Percentiles rank a stretch among this genome's conserved stretches.
These are phyloP conservation scores for Perdita meconis DNA, from an alignment of 2,888 invertebrate genomes.

Conservation along the genomic window DNA sequence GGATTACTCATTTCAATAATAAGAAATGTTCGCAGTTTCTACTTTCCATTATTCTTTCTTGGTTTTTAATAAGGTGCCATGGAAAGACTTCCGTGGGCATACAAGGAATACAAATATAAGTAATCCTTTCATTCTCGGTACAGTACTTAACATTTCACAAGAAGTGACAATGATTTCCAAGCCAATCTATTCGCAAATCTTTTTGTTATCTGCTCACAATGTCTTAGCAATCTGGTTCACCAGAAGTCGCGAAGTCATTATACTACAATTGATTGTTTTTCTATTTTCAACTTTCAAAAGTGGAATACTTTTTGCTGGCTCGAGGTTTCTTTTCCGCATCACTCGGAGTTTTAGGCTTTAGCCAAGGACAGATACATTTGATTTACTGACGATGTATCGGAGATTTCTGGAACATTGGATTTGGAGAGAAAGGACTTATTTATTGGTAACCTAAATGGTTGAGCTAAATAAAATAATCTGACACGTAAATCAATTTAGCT, in stretches of 20 bases:
- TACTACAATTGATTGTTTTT: neutral
- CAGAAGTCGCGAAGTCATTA: neutral
- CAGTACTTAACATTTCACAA: too few relatives aligned
- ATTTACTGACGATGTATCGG: neutral
- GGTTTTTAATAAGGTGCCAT: too few relatives aligned
- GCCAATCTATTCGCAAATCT: neutral
- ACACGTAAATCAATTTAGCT: too few relatives aligned
- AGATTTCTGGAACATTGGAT: neutral
- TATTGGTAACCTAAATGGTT: too few relatives aligned
- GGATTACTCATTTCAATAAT: neutral
- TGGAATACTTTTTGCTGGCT: neutral
- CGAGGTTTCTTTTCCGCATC: neutral
- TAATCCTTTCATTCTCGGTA: too few relatives aligned
- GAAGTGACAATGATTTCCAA: neutral
- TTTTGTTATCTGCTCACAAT: neutral
- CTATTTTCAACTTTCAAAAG: neutral
- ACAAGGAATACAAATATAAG: too few relatives aligned
- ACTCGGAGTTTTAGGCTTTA: neutral
- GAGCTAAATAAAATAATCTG: too few relatives aligned
- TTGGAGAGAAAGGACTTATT: slow-evolving; percentile 3
- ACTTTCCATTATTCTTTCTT: neutral
- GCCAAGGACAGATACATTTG: neutral
- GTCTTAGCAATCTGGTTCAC: neutral
- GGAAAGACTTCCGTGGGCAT: too few relatives aligned
- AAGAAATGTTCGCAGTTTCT: neutral